phyloP scores from a whole-genome alignment of 53 echinoderm and acorn worm species.

The Temnopleurus reevesii region DNA sequence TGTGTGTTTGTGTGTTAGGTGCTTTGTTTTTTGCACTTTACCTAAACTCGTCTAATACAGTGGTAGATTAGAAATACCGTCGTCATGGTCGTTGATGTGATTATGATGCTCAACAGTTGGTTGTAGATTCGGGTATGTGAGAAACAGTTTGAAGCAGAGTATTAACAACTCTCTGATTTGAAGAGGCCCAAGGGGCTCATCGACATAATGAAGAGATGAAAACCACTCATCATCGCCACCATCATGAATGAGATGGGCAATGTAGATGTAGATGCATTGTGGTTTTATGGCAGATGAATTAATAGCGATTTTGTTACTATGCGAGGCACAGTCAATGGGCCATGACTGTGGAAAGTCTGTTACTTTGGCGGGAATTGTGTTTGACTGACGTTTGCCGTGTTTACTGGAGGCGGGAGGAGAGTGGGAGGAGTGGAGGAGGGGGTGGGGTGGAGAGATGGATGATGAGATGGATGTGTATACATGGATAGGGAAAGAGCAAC shows the following conservation, averaged over 20 bases:
- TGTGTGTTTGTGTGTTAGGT: too few relatives aligned
- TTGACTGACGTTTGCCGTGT: too few relatives aligned
- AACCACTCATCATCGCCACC: not conserved
- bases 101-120: too few relatives aligned
- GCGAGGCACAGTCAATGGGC: not conserved
- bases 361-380: too few relatives aligned
- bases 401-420: not conserved
- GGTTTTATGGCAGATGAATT: constrained; percentile 2
- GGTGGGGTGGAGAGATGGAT: not conserved
- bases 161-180: too few relatives aligned
- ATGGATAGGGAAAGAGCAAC: too few relatives aligned
- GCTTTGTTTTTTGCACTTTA: too few relatives aligned
- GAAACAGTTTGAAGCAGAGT: not conserved
- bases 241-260: not conserved
- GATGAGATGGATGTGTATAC: not conserved
- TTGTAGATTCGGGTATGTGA: not conserved
- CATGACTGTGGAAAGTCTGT: too few relatives aligned
- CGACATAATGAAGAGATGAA: not conserved
- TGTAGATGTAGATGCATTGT: not conserved
- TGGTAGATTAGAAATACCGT: too few relatives aligned
- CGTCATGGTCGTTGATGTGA: too few relatives aligned
- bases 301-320: not conserved
- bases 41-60: too few relatives aligned
- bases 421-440: not conserved
- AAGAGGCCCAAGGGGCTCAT: not conserved